These are phyloP conservation scores for Mesorhabditis spiculigera DNA, from an alignment of 2,888 invertebrate genomes.

Conservation along the genomic window DNA sequence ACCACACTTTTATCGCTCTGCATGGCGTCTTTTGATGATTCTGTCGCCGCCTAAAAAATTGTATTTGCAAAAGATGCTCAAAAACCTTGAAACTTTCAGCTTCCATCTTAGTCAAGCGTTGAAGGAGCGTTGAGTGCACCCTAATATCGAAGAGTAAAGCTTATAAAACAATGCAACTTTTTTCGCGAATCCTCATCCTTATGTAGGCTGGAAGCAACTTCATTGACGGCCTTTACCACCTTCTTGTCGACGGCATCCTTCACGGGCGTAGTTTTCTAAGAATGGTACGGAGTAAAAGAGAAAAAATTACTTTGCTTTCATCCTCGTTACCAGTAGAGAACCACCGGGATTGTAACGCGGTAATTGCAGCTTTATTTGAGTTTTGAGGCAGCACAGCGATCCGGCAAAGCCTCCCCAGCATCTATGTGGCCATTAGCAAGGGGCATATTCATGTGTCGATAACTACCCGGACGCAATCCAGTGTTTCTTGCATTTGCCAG, in stretches of 20 bases:
- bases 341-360: neutral
- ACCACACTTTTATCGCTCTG: constrained; percentile 22
- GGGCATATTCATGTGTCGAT: too few relatives aligned
- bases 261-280: constrained; percentile 22
- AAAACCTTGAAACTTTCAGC: constrained; percentile 20
- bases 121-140: neutral
- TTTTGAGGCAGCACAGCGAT: too few relatives aligned
- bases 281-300: neutral
- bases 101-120: neutral
- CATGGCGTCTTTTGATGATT: constrained; percentile 33
- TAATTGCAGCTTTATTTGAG: too few relatives aligned
- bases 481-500: too few relatives aligned
- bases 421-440: too few relatives aligned
- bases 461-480: too few relatives aligned
- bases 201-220: constrained; percentile 29
- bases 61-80: neutral
- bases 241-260: constrained; percentile 38
- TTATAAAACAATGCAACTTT: constrained; percentile 17
- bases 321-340: neutral
- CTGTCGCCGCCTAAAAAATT: constrained; percentile 22
- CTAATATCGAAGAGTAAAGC: neutral
- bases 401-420: too few relatives aligned
- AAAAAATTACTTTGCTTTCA: neutral
- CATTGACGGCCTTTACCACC: constrained; percentile 32
- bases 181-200: constrained; percentile 20